A percentile compares a stretch with the other conserved stretches of the same genome.
Conservation (phyloP, 1,140 invertebrate genomes). For the Hylaeus volcanicus region DNA sequence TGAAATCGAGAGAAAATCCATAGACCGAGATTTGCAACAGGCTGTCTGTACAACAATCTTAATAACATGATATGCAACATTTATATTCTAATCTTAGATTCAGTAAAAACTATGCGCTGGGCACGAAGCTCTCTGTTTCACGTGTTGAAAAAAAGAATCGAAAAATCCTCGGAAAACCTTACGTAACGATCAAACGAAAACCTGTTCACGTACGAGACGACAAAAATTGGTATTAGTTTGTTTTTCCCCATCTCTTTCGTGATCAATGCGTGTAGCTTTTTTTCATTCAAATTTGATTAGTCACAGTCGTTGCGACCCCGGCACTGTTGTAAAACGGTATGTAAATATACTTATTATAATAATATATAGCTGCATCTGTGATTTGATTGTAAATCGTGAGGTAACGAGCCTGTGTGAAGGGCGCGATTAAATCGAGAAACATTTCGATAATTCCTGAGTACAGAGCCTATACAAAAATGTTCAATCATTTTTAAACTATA, state of each 20-base stretch:
- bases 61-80: constrained; percentile 81
- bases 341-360: constrained; percentile 79
- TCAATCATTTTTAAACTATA: constrained; percentile 25
- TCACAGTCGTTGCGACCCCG: constrained; percentile 76
- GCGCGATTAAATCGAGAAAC: constrained; percentile 63
- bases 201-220: constrained; percentile 75
- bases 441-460: constrained; percentile 14
- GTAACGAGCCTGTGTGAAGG: constrained; percentile 78
- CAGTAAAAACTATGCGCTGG: constrained; percentile 79
- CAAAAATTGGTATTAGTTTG: constrained; percentile 65
- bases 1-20: constrained; percentile 54
- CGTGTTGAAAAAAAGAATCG: constrained; percentile 69
- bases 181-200: constrained; percentile 68
- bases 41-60: constrained; percentile 79
- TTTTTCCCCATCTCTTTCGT: constrained; percentile 44
- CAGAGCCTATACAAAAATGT: not conserved
- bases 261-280: constrained; percentile 52
- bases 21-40: constrained; percentile 64
- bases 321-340: constrained; percentile 78
- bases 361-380: constrained; percentile 80
- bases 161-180: constrained; percentile 65
- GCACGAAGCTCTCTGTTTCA: constrained; percentile 70
- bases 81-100: constrained; percentile 80
- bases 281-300: constrained; percentile 65
- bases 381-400: constrained; percentile 80